Evolutionary conservation across 2,113 vertebrate genomes (phyloP).

Genomic region (Megalops atlanticus): DNA sequence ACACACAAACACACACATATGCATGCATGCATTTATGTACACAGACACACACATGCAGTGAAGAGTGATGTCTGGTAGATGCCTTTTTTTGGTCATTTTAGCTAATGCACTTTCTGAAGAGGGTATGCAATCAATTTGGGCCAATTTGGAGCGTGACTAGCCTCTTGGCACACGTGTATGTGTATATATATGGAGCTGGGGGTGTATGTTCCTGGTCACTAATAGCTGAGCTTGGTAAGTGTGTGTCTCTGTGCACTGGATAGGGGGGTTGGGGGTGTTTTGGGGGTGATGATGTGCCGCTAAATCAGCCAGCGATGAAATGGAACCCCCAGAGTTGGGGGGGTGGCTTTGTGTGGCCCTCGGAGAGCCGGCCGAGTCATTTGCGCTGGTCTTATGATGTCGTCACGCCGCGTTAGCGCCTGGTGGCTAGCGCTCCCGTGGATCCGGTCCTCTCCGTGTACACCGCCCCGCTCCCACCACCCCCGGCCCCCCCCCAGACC

Average conservation of each 20-base stretch:
- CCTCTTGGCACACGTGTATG: neutral
- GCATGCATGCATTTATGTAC: neutral
- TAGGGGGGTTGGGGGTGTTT: neutral
- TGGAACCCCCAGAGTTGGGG: conserved; percentile 47
- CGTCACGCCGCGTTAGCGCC: conserved; percentile 65
- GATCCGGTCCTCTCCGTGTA: conserved; percentile 31
- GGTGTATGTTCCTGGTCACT: conserved; percentile 31
- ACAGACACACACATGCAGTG: too few relatives aligned
- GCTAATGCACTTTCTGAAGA: conserved; percentile 51
- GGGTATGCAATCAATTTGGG: conserved; percentile 44
- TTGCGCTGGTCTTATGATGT: conserved; percentile 74
- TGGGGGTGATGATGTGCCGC: conserved; percentile 2
- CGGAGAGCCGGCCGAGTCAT: conserved; percentile 64
- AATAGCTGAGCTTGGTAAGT: conserved; percentile 8
- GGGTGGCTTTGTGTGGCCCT: conserved; percentile 53
- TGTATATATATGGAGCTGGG: neutral
- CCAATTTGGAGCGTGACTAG: conserved; percentile 45
- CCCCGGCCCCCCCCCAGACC: conserved; percentile 24
- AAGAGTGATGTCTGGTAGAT: conserved; percentile 37
- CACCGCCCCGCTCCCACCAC: conserved; percentile 26
- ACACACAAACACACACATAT: conserved; percentile 17
- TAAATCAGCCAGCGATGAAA: conserved; percentile 29
- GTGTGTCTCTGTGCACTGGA: conserved; percentile 14
- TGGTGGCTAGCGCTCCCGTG: conserved; percentile 46
- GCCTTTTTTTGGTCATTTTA: conserved; percentile 48